These are phyloP conservation scores for Gymnobelideus leadbeateri DNA, from an alignment of 2,113 vertebrate genomes.

Conservation along the genomic window DNA sequence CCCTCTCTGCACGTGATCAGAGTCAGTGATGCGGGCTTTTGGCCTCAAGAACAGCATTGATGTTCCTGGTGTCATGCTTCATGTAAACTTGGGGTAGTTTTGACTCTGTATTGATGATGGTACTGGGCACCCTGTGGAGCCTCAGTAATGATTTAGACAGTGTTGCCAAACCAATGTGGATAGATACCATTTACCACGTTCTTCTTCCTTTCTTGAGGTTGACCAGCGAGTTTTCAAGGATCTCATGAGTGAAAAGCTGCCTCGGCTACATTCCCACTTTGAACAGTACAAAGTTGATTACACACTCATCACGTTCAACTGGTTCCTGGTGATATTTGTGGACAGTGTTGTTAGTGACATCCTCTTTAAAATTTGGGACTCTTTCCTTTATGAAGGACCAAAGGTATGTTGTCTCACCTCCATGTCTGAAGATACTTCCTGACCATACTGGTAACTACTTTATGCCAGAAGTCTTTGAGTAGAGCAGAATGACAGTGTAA, in stretches of 20 bases:
- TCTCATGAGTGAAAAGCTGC: slow-evolving; percentile 96
- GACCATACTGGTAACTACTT: background rate
- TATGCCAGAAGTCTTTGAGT: background rate
- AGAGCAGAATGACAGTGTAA: background rate
- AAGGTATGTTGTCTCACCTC: slow-evolving; percentile 87
- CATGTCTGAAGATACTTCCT: background rate
- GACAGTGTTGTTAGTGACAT: slow-evolving; percentile 97
- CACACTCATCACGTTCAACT: slow-evolving; percentile 99
- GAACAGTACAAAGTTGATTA: slow-evolving; percentile 96
- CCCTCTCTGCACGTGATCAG: no score
- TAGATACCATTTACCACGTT: fast-evolving
- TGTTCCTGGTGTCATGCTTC: background rate
- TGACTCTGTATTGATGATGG: background rate
- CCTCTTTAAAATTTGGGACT: slow-evolving; percentile 98
- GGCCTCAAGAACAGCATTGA: background rate
- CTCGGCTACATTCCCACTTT: slow-evolving; percentile 93
- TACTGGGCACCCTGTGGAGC: fast-evolving
- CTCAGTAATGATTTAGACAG: background rate
- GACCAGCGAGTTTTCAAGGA: slow-evolving; percentile 98
- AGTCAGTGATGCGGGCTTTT: fast-evolving
- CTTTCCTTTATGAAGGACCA: slow-evolving; percentile 97
- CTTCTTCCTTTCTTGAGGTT: slow-evolving; percentile 85
- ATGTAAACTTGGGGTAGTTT: background rate
- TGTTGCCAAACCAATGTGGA: fast-evolving
- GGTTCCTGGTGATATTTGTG: slow-evolving; percentile 98